Evolutionary conservation across 1,140 invertebrate genomes (phyloP).

Genomic region (Leguminivora glycinivorella): DNA sequence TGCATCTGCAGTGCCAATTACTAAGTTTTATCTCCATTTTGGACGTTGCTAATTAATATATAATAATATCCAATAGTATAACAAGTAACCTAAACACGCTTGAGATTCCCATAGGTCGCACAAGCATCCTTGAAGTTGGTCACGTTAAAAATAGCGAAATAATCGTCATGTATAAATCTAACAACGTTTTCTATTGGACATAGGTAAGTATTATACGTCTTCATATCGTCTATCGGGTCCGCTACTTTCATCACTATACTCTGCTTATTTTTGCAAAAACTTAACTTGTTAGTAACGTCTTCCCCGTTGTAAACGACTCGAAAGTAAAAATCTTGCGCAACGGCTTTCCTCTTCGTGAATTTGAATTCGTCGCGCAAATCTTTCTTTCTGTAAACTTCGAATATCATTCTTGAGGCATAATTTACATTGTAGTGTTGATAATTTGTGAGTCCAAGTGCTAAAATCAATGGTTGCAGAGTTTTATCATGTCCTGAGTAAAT

Average conservation of each 20-base stretch:
- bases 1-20: too few relatives aligned
- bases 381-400: conserved; percentile 87
- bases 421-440: conserved; percentile 80
- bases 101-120: conserved; percentile 62
- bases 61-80: background rate
- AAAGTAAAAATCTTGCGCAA: conserved; percentile 87
- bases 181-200: conserved; percentile 93
- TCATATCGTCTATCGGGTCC: conserved; percentile 55
- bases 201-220: conserved; percentile 79
- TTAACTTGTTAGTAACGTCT: conserved; percentile 89
- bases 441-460: conserved; percentile 85
- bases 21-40: too few relatives aligned
- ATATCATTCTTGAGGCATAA: conserved; percentile 91
- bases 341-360: conserved; percentile 76
- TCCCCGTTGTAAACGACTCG: conserved; percentile 91
- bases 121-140: conserved; percentile 93
- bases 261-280: conserved; percentile 85
- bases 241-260: conserved; percentile 62
- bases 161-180: conserved; percentile 91
- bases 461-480: conserved; percentile 90
- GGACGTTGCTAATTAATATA: too few relatives aligned
- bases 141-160: conserved; percentile 88
- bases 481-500: conserved; percentile 95
- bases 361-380: conserved; percentile 77
- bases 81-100: conserved; percentile 39